These are phyloP conservation scores for Darevskia mixta DNA, from an alignment of 2,797 vertebrate species.

Conservation along the genomic window DNA sequence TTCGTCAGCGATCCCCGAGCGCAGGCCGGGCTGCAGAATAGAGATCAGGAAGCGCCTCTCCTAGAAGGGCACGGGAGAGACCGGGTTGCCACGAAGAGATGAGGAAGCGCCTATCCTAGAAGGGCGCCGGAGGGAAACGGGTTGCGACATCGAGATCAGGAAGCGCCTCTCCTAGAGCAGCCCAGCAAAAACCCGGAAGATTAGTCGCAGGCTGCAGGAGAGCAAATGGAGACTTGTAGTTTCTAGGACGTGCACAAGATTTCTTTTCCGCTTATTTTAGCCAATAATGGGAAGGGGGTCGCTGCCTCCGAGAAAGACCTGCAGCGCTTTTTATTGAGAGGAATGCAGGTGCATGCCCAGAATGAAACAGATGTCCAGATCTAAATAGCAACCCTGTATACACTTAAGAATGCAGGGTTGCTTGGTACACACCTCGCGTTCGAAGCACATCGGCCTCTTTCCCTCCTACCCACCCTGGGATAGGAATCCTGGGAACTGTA, in stretches of 20 bases:
- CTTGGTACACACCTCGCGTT: no score
- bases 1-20: neutral
- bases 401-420: no score
- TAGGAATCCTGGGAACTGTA: no score
- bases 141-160: neutral
- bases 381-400: neutral
- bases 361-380: no score
- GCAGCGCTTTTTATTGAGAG: no score
- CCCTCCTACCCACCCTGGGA: no score
- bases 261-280: neutral
- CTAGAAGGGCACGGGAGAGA: neutral
- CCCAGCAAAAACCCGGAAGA: neutral
- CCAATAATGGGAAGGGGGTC: neutral
- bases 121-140: neutral
- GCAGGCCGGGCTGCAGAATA: neutral
- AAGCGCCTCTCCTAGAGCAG: neutral
- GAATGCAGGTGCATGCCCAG: neutral
- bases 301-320: neutral
- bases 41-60: neutral
- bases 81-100: neutral
- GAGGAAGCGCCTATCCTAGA: neutral
- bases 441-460: no score
- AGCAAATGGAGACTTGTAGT: neutral
- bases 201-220: neutral
- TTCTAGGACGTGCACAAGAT: no score